Evolutionary conservation across 2,797 vertebrate genomes (phyloP), one percentile per base, ranked within the genome.

Genomic region (Gallinago nigripennis): DNA sequence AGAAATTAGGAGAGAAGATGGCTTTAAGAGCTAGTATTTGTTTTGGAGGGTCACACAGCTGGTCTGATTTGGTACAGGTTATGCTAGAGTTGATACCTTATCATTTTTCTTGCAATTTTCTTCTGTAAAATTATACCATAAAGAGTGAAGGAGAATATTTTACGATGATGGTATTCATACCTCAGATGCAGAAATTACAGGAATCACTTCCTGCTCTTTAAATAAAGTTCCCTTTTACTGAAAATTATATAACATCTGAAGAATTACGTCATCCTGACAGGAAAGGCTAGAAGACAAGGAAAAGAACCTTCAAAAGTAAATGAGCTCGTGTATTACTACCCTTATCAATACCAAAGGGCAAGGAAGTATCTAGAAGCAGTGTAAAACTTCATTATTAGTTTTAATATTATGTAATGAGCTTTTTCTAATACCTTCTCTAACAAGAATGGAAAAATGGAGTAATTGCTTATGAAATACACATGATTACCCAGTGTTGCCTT

Each of bases 401-500:
- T 50, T 33, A 65, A 79, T 73, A 48, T 23, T 25, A 58, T 31
- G 27, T 53, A 71, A 88, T 43, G 31, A 86, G 2, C 6, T 76
- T 37, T 58, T 46, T 53, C 48, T 88, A 54, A 31, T 25, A 31
- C 51, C 20, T 81, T 88, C 58, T 86, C 64, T 86, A 84, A 79
- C 70, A 86, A 94, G 76, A 82, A 68, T 31, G 43, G 68, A 86
- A 82, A 82, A 88, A 87, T 2, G 84, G 24, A 85, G 19, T 57
- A 75, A 84, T 65, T 86, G 51, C 82, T 73, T 50, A 86, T 58
- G 73, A 92, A 77, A 87, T 92, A 80, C 68, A 73, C 5, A 33
- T 28, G 45, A 91, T 98, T 98, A 98, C 98, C 98, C 88, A 84
- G 81, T 63, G 97, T 97, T 87, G 98, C 91, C 88, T 70, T 97